A percentile compares a stretch with the other conserved stretches of the same genome.
Evolutionary conservation across 2,888 invertebrate genomes (phyloP).

Genomic region (Pycnomerus fuliginosus): DNA sequence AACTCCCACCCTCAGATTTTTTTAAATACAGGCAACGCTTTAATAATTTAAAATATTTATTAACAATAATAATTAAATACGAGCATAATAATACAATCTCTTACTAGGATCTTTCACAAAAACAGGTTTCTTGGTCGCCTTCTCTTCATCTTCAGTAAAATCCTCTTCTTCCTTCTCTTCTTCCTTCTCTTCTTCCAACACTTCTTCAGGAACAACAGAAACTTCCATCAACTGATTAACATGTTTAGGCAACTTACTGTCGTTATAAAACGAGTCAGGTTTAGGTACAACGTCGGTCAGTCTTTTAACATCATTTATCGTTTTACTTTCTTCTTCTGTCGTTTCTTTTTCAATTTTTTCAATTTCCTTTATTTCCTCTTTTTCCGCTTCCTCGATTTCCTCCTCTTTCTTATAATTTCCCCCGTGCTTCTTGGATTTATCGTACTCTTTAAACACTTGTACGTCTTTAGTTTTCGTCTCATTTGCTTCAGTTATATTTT

Average conservation of each 20-base stretch:
- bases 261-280: conserved; percentile 41
- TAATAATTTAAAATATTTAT: conserved; percentile 7
- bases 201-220: conserved; percentile 5
- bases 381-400: conserved; percentile 13
- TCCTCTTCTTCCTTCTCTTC: conserved; percentile 8
- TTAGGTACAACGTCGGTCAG: conserved; percentile 40
- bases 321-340: background rate
- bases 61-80: conserved; percentile 28
- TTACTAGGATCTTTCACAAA: conserved; percentile 50
- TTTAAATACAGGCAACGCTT: conserved; percentile 2
- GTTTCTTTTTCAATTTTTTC: conserved; percentile 8
- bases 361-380: conserved; percentile 6
- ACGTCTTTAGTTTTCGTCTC: conserved; percentile 18
- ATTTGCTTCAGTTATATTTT: conserved; percentile 4
- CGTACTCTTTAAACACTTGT: conserved; percentile 27
- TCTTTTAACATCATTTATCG: conserved; percentile 25
- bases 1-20: no score
- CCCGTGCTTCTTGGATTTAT: conserved; percentile 30
- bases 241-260: conserved; percentile 38
- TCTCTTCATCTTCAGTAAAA: conserved; percentile 12
- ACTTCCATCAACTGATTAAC: conserved; percentile 39
- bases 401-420: conserved; percentile 31
- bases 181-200: conserved; percentile 9
- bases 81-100: conserved; percentile 49
- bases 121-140: conserved; percentile 26